phyloP scores from a whole-genome alignment of 37 sponge, comb jelly and placozoan genomes.

The Lycopodina hypogea region DNA sequence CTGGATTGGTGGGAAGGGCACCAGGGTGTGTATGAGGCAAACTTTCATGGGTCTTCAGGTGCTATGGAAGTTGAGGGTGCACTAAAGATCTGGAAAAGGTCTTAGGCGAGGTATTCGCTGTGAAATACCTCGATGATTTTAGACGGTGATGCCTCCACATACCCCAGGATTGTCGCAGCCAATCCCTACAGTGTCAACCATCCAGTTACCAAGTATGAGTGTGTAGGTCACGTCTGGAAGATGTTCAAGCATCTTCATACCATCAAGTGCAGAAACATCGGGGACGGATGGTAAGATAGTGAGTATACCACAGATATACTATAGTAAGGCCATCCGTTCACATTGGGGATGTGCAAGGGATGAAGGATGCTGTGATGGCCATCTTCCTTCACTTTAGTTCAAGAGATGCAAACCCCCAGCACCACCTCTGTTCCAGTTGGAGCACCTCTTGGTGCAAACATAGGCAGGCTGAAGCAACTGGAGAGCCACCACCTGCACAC shows the following conservation, averaged over 20 bases:
- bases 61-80: slow-evolving; percentile 5
- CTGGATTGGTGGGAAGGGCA: slow-evolving; percentile 30
- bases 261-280: neutral
- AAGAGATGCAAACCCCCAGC: neutral
- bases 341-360: neutral
- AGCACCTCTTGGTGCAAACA: neutral
- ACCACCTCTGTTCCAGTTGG: neutral
- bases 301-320: neutral
- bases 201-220: neutral
- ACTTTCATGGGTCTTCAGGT: neutral
- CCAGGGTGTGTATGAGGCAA: neutral
- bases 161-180: neutral
- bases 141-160: neutral
- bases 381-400: neutral
- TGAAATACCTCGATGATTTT: neutral
- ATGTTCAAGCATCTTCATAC: neutral
- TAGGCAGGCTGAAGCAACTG: neutral
- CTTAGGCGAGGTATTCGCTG: neutral
- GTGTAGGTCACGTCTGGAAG: slow-evolving; percentile 10
- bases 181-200: neutral
- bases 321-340: slow-evolving; percentile 1
- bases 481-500: neutral
- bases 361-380: slow-evolving; percentile 10
- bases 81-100: neutral
- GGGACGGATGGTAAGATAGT: neutral